phyloP scores from a whole-genome alignment of 2,888 invertebrate species.

The Rhagophthalmus giganteus region DNA sequence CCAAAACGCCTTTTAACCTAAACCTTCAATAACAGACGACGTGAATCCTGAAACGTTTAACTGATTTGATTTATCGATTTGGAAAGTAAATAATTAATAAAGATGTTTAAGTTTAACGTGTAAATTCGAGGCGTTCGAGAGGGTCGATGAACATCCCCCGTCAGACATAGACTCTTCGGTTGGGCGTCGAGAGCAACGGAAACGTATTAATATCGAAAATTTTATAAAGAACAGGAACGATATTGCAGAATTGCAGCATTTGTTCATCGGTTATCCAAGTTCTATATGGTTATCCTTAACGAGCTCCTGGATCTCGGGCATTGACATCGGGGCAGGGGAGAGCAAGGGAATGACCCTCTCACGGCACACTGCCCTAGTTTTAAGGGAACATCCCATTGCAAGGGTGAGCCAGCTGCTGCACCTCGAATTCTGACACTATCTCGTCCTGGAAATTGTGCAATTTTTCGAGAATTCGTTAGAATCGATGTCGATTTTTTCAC shows the following conservation, averaged over 20 bases:
- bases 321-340: conserved; percentile 42
- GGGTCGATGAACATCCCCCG: background rate
- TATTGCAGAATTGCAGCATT: conserved; percentile 24
- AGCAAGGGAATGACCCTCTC: conserved; percentile 38
- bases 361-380: conserved; percentile 53
- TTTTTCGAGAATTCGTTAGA: conserved; percentile 2
- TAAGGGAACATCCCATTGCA: conserved; percentile 39
- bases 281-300: conserved; percentile 31
- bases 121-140: too few relatives aligned
- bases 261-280: conserved; percentile 29
- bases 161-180: conserved; percentile 1
- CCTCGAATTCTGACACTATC: conserved; percentile 19
- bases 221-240: conserved; percentile 1
- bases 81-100: too few relatives aligned
- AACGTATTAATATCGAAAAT: conserved; percentile 1
- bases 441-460: conserved; percentile 10
- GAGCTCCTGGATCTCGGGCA: conserved; percentile 37
- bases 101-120: too few relatives aligned
- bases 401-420: conserved; percentile 38
- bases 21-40: too few relatives aligned
- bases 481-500: too few relatives aligned
- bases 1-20: conserved; percentile 7
- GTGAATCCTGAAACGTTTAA: too few relatives aligned
- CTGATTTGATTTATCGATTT: too few relatives aligned
- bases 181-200: background rate